Base-by-base conservation (phyloP, 2,113 vertebrate species). In the Eulacestoma nigropectus region DNA sequence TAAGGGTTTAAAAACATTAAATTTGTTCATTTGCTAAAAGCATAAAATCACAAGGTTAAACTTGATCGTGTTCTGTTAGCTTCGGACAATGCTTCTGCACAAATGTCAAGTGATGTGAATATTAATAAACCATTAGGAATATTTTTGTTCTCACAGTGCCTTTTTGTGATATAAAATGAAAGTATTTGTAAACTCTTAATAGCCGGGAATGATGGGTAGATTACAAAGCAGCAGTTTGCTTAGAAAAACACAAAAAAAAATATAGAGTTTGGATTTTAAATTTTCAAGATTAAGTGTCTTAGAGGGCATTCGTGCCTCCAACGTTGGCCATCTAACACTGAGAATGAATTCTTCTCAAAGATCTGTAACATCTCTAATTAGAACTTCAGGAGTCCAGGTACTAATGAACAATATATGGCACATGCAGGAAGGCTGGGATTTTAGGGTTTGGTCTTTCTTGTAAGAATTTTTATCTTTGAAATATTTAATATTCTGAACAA, bases 41-140 rank as follows among this genome's bases (percentile, higher is more conserved):
- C 70, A 83, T 77, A 57, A 82, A 78, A 85, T 74, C 67, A 29
- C 42, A 76, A 91, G 89, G 89, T 91, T 94, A 95, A 80, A 44
- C 60, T 84, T 87, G 81, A 88, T 93, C 11, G 1, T 75, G 52
- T 79, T 78, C 69, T 89, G 44, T 93, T 86, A 95, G 62, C 57
- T 81, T 53, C 75, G 64, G 67, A 60, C 60, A 80, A 37, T 2
- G 16, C 75, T 94, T 97, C 86, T 84, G 69, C 56, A 50, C 68
- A 90, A 88, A 96, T 84, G 75, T 86, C 84, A 90, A 95, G 88
- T 53, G 41, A 95, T 60, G 26, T 93, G 91, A 94, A 97, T 95
- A 91, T 88, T 97, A 96, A 96, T 81, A 93, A 76, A 35, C 19
- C 26, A 47, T 93, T 30, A 77, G 68, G 52, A 78, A 9, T 42